Conservation (phyloP, 2,113 vertebrate species). For the Smithornis capensis region DNA sequence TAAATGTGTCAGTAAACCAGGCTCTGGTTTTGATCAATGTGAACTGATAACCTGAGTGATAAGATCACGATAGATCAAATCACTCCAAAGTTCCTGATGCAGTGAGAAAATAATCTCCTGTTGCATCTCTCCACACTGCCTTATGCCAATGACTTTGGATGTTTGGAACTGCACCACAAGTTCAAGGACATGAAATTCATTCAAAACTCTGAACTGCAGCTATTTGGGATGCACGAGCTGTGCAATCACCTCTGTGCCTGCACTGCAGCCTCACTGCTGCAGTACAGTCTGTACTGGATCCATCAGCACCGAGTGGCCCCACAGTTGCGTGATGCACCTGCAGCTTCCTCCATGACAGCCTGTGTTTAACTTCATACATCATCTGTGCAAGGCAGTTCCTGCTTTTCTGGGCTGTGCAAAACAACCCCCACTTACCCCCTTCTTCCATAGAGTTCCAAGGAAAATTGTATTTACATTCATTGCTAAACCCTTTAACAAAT, state of each 20-base stretch:
- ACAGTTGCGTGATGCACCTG: background rate
- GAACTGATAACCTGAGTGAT: background rate
- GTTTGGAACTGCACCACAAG: background rate
- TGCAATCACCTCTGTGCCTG: background rate
- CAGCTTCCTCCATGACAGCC: background rate
- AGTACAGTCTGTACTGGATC: background rate
- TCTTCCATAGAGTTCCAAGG: background rate
- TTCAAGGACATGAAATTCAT: background rate
- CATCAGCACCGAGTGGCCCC: background rate
- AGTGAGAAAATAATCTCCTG: background rate
- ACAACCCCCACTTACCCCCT: background rate
- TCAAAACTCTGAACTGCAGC: background rate
- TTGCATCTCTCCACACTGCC: background rate
- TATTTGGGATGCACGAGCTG: background rate
- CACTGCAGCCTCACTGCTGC: background rate
- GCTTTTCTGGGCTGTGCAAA: background rate
- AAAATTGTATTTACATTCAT: background rate
- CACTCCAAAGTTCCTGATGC: background rate
- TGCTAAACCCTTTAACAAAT: background rate
- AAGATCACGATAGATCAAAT: background rate
- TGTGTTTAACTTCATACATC: background rate
- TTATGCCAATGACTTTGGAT: background rate
- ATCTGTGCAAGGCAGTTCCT: background rate
- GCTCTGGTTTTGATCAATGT: background rate
- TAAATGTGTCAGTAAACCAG: background rate